Conservation (phyloP, 2,113 vertebrate species). For the Proterorhinus semilunaris region DNA sequence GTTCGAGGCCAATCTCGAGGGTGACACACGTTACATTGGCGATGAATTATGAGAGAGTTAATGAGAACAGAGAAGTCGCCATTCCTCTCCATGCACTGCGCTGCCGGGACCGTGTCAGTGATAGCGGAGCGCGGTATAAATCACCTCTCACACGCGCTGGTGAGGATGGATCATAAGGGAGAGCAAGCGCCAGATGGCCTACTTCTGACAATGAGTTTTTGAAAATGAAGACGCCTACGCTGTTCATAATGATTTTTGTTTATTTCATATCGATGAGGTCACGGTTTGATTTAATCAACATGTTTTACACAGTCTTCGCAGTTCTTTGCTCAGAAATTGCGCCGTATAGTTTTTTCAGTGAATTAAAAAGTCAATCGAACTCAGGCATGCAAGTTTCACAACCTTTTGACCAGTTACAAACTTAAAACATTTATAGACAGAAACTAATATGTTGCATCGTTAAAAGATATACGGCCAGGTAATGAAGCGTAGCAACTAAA, state of each 20-base stretch:
- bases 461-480: no score
- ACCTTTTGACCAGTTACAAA: no score
- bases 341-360: neutral
- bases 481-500: no score
- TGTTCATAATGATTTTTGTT: neutral
- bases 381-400: no score
- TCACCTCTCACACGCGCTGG: slow-evolving; percentile 15
- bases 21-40: slow-evolving; percentile 22
- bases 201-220: neutral
- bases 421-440: no score
- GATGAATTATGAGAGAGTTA: slow-evolving; percentile 42
- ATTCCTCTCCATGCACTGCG: slow-evolving; percentile 14
- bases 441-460: no score
- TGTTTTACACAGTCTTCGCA: neutral
- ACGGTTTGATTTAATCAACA: neutral
- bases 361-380: neutral
- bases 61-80: slow-evolving; percentile 35
- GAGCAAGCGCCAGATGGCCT: slow-evolving; percentile 7
- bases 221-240: neutral
- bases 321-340: neutral
- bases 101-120: slow-evolving; percentile 16
- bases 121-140: slow-evolving; percentile 33
- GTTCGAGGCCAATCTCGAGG: slow-evolving; percentile 5
- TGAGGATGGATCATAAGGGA: slow-evolving; percentile 14
- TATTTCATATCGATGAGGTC: neutral